Evolutionary conservation across 2,113 vertebrate genomes (phyloP), one percentile per base, ranked within the genome.

Genomic region (Cheirogaleus medius): DNA sequence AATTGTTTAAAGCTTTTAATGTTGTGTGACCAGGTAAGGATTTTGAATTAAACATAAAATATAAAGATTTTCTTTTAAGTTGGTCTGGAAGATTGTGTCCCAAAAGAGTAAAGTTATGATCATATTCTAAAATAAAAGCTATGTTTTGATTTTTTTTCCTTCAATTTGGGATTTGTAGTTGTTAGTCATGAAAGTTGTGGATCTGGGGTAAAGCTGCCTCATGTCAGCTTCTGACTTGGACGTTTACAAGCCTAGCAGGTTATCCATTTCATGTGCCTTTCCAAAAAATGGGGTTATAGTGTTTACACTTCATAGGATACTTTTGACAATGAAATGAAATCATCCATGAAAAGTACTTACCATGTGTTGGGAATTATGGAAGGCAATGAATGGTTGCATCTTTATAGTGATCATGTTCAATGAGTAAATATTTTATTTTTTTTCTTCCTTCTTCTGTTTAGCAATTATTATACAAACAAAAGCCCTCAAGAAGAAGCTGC

Each of bases 381-480:
- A 80, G 87, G 21, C 13, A 73, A 87, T 77, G 21, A 93, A 77
- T 11, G 88, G 44, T 60, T 60, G 87, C 13, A 49, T n/a, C n/a
- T 60, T 97, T 66, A 90, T 39, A 86, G 42, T 81, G 71, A 85
- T 85, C 27, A 21, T 47, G 27, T 29, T 69, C 63, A 87, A 18
- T 80, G 18, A 87, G 10, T 85, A 73, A 92, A 89, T 3, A 64
- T 66, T 81, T 89, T 52, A 47, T 15, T 6, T 63, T 86, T 86
- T 94, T 89, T 73, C 39, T 54, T 84, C n/a, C 23, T 78, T 80
- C 77, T 71, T 94, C 17, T 49, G 78, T 84, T 74, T 88, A 98
- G 98, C 37, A 91, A 91, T 95, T 98, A 98, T 83, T 93, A 84
- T 42, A 97, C 98, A 95, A 96, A 77, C 8, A 23, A 7, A 91